Conservation (phyloP, 2,888 invertebrate species). For the Xanthorhoe designata region DNA sequence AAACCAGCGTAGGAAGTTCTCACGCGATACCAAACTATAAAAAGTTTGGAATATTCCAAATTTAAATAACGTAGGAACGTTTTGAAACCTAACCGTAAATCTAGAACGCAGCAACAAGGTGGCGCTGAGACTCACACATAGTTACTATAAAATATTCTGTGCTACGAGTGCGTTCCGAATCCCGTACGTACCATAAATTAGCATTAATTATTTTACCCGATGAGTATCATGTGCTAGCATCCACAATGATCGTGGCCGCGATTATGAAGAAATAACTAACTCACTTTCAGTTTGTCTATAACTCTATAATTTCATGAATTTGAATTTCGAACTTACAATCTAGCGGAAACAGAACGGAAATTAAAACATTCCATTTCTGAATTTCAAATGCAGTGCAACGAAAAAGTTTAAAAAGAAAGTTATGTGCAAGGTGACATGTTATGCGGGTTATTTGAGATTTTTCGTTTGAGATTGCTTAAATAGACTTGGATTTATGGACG, state of each 20-base stretch:
- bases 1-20: constrained; percentile 28
- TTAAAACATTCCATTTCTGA: constrained; percentile 38
- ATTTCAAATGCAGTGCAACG: constrained; percentile 45
- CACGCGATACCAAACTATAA: constrained; percentile 26
- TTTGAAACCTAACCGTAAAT: constrained; percentile 32
- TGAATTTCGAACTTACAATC: constrained; percentile 39
- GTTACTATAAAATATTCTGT: constrained; percentile 20
- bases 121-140: constrained; percentile 34
- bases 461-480: constrained; percentile 82
- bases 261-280: constrained; percentile 53
- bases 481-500: constrained; percentile 82
- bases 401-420: constrained; percentile 54
- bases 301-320: constrained; percentile 38
- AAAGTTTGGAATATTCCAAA: constrained; percentile 26
- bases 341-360: constrained; percentile 37
- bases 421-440: constrained; percentile 66
- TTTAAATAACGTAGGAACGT: constrained; percentile 24
- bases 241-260: constrained; percentile 63
- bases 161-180: constrained; percentile 46
- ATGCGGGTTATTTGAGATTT: constrained; percentile 79
- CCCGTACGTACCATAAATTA: constrained; percentile 59
- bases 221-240: constrained; percentile 63
- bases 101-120: constrained; percentile 39
- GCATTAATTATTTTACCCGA: constrained; percentile 70
- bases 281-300: constrained; percentile 36